Evolutionary conservation across 2,888 invertebrate genomes (phyloP), one percentile per base, ranked within the genome.

Genomic region (Fragum whitleyi): DNA sequence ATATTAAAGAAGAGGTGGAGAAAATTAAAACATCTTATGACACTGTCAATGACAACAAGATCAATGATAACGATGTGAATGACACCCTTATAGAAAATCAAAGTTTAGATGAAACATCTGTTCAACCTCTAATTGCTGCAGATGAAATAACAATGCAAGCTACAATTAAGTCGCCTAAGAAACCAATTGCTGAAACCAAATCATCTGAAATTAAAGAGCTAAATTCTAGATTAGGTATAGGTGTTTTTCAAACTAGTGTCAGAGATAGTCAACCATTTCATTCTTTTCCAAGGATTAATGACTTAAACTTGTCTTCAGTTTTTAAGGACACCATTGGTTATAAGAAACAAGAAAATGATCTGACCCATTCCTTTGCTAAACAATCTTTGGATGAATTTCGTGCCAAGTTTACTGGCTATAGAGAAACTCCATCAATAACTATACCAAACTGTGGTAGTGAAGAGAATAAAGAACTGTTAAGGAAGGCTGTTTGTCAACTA

Each of bases 281-380:
- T 26, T 19, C 6, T 3, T 7, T 42, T 42, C 42, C 65, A 23
- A 39, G 29, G 39, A 42, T 11, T 36, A 16, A 28, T 65, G 53
- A 53, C 19, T 23, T 81, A 7, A 55, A 81, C 61, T 39, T 81
- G 29, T 59, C 74, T 28, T 23, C 62, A 65, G 9, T 71, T 3
- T 79, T 83, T 14, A 77, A 81, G 59, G 65, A 79, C n/a, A 71
- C 62, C 47, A 74, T 83, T 32, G 73, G 83, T 23, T 81, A 75
- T 51, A 79, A 74, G 36, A 61, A 23, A 55, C 47, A 81, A 16
- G 23, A 19, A n/a, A 76, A 57, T 57, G 57, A 75, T 70, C 70
- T 81, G 47, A 77, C 77, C 11, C 84, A 84, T 47, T 47, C 59
- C n/a, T 59, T 68, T 61, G 84, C 82, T 26, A 74, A 42, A 67